Percentiles rank a stretch among this genome's conserved stretches.
Evolutionary conservation across 2,113 vertebrate genomes (phyloP).

Genomic region (Nerophis lumbriciformis): DNA sequence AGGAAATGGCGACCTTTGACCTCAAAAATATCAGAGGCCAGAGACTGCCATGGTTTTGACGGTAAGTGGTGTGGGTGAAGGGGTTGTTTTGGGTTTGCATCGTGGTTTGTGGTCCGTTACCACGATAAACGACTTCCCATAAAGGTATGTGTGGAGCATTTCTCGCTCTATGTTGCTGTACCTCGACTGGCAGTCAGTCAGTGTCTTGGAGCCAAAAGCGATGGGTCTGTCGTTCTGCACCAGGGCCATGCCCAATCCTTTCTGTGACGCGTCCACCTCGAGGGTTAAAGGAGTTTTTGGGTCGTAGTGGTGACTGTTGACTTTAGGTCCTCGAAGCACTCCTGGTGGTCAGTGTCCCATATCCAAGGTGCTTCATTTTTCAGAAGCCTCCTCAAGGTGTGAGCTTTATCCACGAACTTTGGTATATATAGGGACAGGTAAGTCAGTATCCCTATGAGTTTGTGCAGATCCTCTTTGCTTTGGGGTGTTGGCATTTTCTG

Average conservation of each 20-base stretch:
- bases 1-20: no score
- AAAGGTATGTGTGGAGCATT: slow-evolving; percentile 12
- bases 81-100: slow-evolving; percentile 1
- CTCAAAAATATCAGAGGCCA: not conserved
- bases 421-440: slow-evolving; percentile 9
- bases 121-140: slow-evolving; percentile 8
- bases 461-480: slow-evolving; percentile 3
- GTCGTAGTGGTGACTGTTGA: slow-evolving; percentile 9
- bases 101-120: not conserved
- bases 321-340: slow-evolving; percentile 18
- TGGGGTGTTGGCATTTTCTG: slow-evolving; percentile 18
- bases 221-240: not conserved
- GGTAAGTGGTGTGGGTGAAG: no score
- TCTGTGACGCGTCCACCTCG: no score
- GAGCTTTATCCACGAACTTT: slow-evolving; percentile 12
- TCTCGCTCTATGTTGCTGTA: slow-evolving; percentile 15
- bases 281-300: no score
- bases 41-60: not conserved
- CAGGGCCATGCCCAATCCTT: no score
- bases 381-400: slow-evolving; percentile 6
- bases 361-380: slow-evolving; percentile 9
- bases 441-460: slow-evolving; percentile 10
- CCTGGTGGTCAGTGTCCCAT: slow-evolving; percentile 11
- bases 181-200: slow-evolving; percentile 6
- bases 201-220: slow-evolving; percentile 16